Evolutionary conservation across 23 tunicate genomes (phyloP), one percentile per base, ranked within the genome.

Genomic region (Trididemnum clinides): DNA sequence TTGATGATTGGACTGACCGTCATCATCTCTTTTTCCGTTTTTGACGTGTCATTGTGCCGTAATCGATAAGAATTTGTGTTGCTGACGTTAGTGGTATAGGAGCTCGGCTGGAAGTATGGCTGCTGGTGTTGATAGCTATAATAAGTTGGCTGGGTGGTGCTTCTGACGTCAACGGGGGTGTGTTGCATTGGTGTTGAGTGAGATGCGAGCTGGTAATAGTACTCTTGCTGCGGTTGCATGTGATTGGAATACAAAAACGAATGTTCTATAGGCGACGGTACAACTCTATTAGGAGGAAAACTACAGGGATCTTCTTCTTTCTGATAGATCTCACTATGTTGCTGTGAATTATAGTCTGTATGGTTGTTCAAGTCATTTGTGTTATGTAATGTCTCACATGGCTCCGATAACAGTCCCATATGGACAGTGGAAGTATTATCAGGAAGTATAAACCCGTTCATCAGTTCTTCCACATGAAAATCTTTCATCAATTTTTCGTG

Each of bases 1-100:
- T 83, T 83, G 21, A 92, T 87, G 72, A 92, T 92, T 33, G 97
- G 97, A 57, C 73, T 82, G n/a, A 87, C 91, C 15, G 71, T 25
- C 0, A 66, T 31, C 1, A 62, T 39, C 70, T 87, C 91, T 3
- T 80, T 33, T 4, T 27, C 35, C 51, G 2, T 2, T 51, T 51
- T 35, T 27, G 65, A 10, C 7, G 23, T 38, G 4, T 51, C 66
- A 27, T 51, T 65, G 28, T 51, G 83, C 2, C 34, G 83, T 27
- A 66, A 31, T 10, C 25, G 36, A 3, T 29, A 6, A 31, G 10
- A 3, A 31, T 66, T 37, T 36, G n/a, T 66, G 30, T 30, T 37
- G 22, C 2, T n/a, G 5, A 31, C 37, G 37, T 29, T 2, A 66
- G 30, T 32, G 37, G n/a, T 32, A 37, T 28, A 29, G 2, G 7